Evolutionary conservation across 2,888 invertebrate genomes (phyloP), one percentile per base, ranked within the genome.

Genomic region (Alloscopus bannaensis): DNA sequence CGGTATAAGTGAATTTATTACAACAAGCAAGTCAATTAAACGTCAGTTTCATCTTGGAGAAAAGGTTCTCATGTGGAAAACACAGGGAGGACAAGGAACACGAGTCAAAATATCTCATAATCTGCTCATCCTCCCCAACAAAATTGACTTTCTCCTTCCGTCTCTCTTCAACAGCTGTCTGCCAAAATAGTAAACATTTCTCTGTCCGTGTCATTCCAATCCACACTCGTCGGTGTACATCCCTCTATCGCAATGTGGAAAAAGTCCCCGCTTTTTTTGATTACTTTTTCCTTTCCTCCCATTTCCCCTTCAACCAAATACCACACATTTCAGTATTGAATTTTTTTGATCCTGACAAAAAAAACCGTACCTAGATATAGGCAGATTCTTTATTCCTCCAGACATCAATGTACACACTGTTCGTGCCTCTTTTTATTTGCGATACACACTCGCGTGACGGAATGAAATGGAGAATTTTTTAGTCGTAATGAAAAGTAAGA

Each of bases 1-100:
- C n/a, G n/a, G 24, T 6, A 26, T 70, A 70, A 64, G 64, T 77
- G 57, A 69, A 77, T 77, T n/a, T 77, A 60, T 28, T 69, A 76
- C 66, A 24, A 70, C 66, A 59, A 73, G 77, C 60, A 69, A 77
- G 77, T 77, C 77, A 77, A 77, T 77, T 77, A 77, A 70, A 68
- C 47, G 77, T 77, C 77, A 70, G 77, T 64, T 70, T 70, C 70
- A 64, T 77, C 77, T 45, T 47, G 60, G 66, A 57, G n/a, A 36
- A 64, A 11, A 45, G 29, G 29, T 18, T 50, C 52, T 31, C 55
- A 42, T 42, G 36, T 26, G 52, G 52, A 52, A 65, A 28, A 52
- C 68, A 31, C 36, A 31, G 31, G 20, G 22, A 78, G 66, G 62
- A 68, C 59, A 72, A 65, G n/a, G 66, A 72, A 66, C 72, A 72